phyloP scores from a whole-genome alignment of 2,113 vertebrate species.

The Microcebus griseorufus region DNA sequence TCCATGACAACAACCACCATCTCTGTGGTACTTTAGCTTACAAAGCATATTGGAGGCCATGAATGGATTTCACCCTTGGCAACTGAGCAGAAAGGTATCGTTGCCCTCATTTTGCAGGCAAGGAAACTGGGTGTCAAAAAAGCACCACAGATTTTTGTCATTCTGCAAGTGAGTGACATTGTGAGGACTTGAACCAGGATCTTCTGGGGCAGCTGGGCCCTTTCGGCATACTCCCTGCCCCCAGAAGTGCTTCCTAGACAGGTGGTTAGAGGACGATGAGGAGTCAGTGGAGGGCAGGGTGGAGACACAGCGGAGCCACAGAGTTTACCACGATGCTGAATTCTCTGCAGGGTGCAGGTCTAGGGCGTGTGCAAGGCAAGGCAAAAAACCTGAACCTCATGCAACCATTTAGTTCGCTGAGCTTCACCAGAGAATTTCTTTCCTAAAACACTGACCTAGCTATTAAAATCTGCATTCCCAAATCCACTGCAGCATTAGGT shows the following conservation, averaged over 20 bases:
- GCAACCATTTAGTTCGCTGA: neutral
- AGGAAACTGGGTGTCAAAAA: neutral
- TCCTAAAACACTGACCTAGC: neutral
- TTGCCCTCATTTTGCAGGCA: neutral
- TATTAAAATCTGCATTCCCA: neutral
- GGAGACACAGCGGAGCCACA: neutral
- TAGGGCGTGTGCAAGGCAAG: accelerated
- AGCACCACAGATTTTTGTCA: neutral
- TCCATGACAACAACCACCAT: neutral
- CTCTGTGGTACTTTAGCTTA: neutral
- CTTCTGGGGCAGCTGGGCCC: neutral
- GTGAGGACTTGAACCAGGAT: neutral
- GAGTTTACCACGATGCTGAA: accelerated
- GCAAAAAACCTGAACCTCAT: neutral
- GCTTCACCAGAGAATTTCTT: neutral
- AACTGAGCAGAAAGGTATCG: neutral
- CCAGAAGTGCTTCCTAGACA: neutral
- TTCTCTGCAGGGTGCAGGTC: neutral
- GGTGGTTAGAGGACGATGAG: neutral
- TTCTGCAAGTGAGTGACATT: neutral
- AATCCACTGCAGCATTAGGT: neutral
- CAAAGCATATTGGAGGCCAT: neutral
- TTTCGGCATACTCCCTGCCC: neutral
- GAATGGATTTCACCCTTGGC: neutral
- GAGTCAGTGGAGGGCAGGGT: accelerated